These are phyloP conservation scores for Xestia c-nigrum DNA, from an alignment of 2,888 invertebrate genomes.

Conservation along the genomic window DNA sequence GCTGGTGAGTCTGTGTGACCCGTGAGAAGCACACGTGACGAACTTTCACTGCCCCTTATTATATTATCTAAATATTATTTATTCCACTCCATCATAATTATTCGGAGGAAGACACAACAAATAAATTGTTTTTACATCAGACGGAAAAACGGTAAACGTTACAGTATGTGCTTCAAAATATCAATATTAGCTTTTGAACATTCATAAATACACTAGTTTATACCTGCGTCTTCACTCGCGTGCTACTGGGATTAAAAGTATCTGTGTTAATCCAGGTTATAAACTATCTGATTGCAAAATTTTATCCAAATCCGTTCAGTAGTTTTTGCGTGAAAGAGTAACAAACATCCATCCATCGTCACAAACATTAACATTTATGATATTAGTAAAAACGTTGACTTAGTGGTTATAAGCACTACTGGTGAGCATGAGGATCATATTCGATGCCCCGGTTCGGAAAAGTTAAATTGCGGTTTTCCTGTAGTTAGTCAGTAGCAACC, in stretches of 20 bases:
- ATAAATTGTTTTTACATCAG: not conserved
- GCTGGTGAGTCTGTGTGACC: not conserved
- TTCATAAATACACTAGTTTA: not conserved
- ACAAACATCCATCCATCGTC: too few relatives aligned
- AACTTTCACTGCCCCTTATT: conserved; percentile 1
- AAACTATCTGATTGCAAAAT: too few relatives aligned
- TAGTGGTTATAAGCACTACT: not conserved
- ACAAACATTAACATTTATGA: too few relatives aligned
- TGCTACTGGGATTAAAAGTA: too few relatives aligned
- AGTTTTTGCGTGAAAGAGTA: too few relatives aligned
- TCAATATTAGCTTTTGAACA: not conserved
- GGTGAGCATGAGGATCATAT: not conserved
- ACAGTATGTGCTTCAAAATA: not conserved
- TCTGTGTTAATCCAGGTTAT: too few relatives aligned
- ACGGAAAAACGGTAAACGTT: not conserved
- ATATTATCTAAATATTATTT: not conserved
- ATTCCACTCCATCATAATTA: not conserved
- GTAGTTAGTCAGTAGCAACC: not conserved
- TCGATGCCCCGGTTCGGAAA: not conserved
- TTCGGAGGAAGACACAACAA: not conserved
- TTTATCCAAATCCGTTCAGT: too few relatives aligned
- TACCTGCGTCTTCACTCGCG: too few relatives aligned
- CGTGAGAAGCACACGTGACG: not conserved
- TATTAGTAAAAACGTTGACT: not conserved
- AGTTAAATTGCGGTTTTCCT: not conserved